Base-by-base conservation (phyloP, 1,140 invertebrate species). In the Saccostrea echinata region DNA sequence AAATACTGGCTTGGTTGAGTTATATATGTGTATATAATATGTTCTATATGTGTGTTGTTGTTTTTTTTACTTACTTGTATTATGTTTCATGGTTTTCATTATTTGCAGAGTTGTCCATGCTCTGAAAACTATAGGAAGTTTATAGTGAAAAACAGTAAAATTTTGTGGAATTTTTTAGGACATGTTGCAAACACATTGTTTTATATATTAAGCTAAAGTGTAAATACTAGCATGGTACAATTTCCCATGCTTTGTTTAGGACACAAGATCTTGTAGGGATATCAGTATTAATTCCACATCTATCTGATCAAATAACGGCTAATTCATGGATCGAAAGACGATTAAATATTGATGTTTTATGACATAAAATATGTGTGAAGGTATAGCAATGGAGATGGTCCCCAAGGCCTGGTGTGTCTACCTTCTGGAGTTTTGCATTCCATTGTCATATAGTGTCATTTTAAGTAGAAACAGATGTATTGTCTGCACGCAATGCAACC, bases 281-380 rank as follows among this genome's bases (percentile, higher is more conserved):
- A 61, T 61, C 16, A 3, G 18, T 61, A 43, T 43, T 43, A 24
- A 11, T 16, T 9, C 68, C 12, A 76, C 27, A 76, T 76, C 68
- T 76, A 16, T 24, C 16, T 76, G 68, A 76, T 76, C 68, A 76
- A 76, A 30, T 18, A 30, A 35, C 9, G 16, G 68, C 68, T 76
- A 76, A 76, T 76, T 76, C 68, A 30, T 76, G 27, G 68, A 76
- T 76, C 2, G 68, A 76, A 18, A 18, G 27, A 13, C 16, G 68
- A 76, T 76, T 76, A 76, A 76, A 76, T 76, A 76, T 76, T 76
- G 68, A 76, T 76, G 68, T 30, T 76, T 61, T 76, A 76, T 76
- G 68, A 76, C 68, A 13, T 12, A 30, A 30, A 76, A 16, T 76
- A 76, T 33, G 30, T 76, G 68, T 76, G 1, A 35, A 76, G 68